These are phyloP conservation scores for Alligator mississippiensis DNA, from an alignment of 2,113 vertebrate species.

Conservation along the genomic window DNA sequence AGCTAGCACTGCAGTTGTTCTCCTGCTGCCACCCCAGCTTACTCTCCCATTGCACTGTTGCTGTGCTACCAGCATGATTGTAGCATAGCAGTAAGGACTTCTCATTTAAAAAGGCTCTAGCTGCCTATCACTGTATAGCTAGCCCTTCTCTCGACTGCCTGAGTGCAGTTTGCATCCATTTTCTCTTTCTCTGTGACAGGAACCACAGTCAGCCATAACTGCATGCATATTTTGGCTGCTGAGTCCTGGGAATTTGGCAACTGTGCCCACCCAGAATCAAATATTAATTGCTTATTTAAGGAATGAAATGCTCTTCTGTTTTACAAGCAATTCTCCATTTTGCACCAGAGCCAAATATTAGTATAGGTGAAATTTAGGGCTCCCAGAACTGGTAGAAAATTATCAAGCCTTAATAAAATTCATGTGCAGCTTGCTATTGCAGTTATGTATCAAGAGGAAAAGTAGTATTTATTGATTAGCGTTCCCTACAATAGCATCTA, in stretches of 20 bases:
- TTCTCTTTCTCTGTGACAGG: too few species aligned
- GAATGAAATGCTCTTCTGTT: neutral
- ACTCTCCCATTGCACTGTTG: too few species aligned
- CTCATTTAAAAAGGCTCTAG: too few species aligned
- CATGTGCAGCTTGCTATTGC: neutral
- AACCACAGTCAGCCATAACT: neutral
- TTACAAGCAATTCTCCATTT: slow-evolving; percentile 22
- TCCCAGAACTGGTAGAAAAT: neutral
- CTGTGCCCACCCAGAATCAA: neutral
- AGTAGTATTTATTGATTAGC: neutral
- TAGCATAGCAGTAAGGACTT: too few species aligned
- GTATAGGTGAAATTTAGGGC: slow-evolving; percentile 2
- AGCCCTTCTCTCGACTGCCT: too few species aligned
- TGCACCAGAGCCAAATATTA: neutral
- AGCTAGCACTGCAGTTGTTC: too few species aligned
- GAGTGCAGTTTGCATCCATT: too few species aligned
- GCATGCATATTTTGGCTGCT: neutral
- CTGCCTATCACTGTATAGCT: too few species aligned
- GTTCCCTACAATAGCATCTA: neutral
- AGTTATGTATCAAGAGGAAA: neutral
- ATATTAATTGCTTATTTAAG: slow-evolving; percentile 7
- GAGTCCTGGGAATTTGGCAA: neutral
- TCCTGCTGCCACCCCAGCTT: too few species aligned
- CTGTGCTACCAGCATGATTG: too few species aligned
- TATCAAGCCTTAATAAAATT: neutral